Base-by-base conservation (phyloP, 2,113 vertebrate species). In the Sceloporus undulatus region DNA sequence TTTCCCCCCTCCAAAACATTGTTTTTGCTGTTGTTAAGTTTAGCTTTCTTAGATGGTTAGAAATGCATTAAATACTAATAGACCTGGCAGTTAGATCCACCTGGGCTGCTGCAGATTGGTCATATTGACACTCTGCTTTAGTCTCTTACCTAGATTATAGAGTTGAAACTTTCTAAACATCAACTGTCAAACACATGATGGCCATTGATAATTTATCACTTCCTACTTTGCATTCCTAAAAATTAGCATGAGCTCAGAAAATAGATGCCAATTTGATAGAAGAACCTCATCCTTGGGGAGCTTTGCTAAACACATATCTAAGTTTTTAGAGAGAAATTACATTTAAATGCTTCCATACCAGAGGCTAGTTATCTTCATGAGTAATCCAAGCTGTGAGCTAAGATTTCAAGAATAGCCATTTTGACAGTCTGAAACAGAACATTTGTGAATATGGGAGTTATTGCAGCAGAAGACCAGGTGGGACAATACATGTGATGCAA, bases 21-120 rank as follows among this genome's bases (percentile, higher is more conserved):
- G 93, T 88, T 25, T 82, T 94, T 94, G 71, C 42, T 90, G 59
- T 54, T 4, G 59, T 54, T 4, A 79, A 70, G 75, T 68, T 87
- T 88, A 88, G 62, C 77, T 29, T 23, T 83, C 38, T 48, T 27
- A 56, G 74, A 16, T 83, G 34, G 48, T 88, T 65, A 88, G 40
- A 78, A 77, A 48, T 9, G 11, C 9, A 75, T 75, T 88, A n/a
- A n/a, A 77, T 9, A 27, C 38, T 29, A 78, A 11, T 56, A 9
- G 42, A 56, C n/a, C 5, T 19, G 62, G 25, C 73, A 54, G 9
- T 65, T n/a, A 66, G 56, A 5, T 40, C 77, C 14, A n/a, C 48
- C 48, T 78, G 29, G 76, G 23, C 74, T 27, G n/a, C 87, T 23
- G 23, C 48, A 56, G 52, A 68, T 83, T 82, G 73, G 52, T 54